Conservation (phyloP, 2,888 invertebrate species). For the Cerceris ruficornis region DNA sequence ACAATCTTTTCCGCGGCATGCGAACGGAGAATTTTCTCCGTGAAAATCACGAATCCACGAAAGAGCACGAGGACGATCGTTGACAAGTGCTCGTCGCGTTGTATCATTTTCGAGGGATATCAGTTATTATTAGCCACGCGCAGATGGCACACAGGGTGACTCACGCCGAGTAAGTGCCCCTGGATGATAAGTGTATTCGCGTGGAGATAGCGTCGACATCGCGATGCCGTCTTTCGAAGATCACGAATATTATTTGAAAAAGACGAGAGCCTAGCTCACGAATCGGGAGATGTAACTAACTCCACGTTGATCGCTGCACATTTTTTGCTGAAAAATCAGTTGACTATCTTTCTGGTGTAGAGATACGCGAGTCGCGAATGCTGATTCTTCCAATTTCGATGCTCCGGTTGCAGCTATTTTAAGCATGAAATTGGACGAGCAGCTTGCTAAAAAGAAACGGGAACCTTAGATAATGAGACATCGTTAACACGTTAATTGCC, state of each 20-base stretch:
- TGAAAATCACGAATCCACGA: constrained; percentile 10
- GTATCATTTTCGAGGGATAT: constrained; percentile 51
- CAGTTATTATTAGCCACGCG: constrained; percentile 58
- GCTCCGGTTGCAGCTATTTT: no score
- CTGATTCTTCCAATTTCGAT: no score
- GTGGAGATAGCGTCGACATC: constrained; percentile 47
- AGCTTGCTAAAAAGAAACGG: no score
- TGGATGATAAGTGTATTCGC: constrained; percentile 56
- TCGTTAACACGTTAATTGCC: no score
- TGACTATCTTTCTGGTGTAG: no score
- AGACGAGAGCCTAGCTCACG: no score
- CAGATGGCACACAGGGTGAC: constrained; percentile 59
- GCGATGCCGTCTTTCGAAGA: constrained; percentile 17
- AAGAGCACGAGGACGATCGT: neutral
- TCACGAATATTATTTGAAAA: neutral
- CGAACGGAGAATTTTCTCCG: neutral
- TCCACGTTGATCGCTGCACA: no score
- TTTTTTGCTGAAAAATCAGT: no score
- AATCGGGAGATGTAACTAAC: no score
- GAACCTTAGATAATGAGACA: no score
- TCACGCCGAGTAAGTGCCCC: constrained; percentile 53
- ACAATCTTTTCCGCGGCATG: neutral
- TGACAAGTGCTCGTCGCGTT: constrained; percentile 24
- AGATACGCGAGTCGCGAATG: no score
- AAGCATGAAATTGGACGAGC: no score